Percentiles rank a stretch among this genome's conserved stretches.
Evolutionary conservation across 2,888 invertebrate genomes (phyloP).

Genomic region (Netelia fuscicornis): DNA sequence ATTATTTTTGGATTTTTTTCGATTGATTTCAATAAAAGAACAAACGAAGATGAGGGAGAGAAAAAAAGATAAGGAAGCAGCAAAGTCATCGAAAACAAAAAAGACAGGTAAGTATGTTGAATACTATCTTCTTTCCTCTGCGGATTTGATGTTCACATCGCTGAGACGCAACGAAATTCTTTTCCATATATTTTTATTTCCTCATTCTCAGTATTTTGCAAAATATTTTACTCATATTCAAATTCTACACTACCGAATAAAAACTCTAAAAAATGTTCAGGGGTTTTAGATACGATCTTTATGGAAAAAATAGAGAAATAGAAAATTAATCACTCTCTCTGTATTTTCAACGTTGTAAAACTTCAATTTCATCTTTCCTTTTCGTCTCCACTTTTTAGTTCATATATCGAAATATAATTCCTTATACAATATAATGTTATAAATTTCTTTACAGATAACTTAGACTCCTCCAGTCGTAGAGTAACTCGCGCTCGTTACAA

Average conservation of each 20-base stretch:
- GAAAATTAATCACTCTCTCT: too few species aligned
- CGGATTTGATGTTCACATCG: too few species aligned
- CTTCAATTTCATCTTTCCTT: too few species aligned
- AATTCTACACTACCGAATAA: too few species aligned
- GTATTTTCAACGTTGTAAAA: too few species aligned
- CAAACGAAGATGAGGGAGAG: neutral
- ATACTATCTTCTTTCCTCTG: slow-evolving; percentile 6
- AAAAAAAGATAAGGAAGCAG: neutral
- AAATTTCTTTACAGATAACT: slow-evolving; percentile 15
- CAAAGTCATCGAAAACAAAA: neutral
- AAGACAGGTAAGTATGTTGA: slow-evolving; percentile 15
- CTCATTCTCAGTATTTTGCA: too few species aligned
- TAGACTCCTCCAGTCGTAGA: slow-evolving; percentile 12
- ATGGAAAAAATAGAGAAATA: too few species aligned
- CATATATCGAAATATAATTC: slow-evolving; percentile 1
- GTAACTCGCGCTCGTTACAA: slow-evolving; percentile 10
- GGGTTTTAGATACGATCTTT: too few species aligned
- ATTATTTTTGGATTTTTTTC: neutral
- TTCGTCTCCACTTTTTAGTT: neutral
- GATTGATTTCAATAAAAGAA: slow-evolving; percentile 2
- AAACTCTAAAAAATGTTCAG: too few species aligned
- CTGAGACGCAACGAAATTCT: too few species aligned
- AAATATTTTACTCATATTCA: too few species aligned
- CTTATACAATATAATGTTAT: neutral
- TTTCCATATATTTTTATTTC: too few species aligned